Evolutionary conservation across 2,113 vertebrate species (phyloP), one percentile per base, ranked within the genome.

Genomic region (Centropristis striata): DNA sequence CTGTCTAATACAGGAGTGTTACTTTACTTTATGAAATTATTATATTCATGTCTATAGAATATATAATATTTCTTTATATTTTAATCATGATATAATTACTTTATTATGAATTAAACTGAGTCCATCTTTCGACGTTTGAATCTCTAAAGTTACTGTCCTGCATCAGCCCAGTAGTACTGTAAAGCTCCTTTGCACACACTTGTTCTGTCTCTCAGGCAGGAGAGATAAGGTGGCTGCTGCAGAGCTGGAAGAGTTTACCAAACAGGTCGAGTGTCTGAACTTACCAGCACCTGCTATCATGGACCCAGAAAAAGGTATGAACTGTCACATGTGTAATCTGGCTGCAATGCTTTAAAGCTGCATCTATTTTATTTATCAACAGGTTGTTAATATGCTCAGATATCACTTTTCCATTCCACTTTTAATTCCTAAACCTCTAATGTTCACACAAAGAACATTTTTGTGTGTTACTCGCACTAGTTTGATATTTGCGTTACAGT

Each of bases 181-280:
- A 20, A 44, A 3, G 1, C 37, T 39, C 23, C 8, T 27, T 49
- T 21, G 4, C 54, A 37, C 1, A 32, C 14, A 20, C 11, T 42
- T 53, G 16, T 36, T 86, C 4, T 85, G 67, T 80, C 36, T 58
- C 21, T 5, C 54, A 93, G 92, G 80, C 55, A 83, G 2, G 67
- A 80, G 90, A 71, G 0, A 0, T 1, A 55, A 20, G 4, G 41
- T 92, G 28, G 77, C 47, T 4, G 41, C 14, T 63, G 63, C 71
- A 49, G 88, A 93, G 57, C 21, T 86, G 50, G 50, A 83, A 0
- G 83, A 91, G 42, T 91, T 71, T 53, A 60, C 23, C 23, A 86
- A 74, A 59, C 90, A 92, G 72, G 49, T 37, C 0, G 49, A 73
- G 25, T 90, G 91, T 68, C 67, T 91, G 61, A 66, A 69, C 5